Evolutionary conservation across 1,140 invertebrate genomes (phyloP).

Genomic region (Grapholita molesta): DNA sequence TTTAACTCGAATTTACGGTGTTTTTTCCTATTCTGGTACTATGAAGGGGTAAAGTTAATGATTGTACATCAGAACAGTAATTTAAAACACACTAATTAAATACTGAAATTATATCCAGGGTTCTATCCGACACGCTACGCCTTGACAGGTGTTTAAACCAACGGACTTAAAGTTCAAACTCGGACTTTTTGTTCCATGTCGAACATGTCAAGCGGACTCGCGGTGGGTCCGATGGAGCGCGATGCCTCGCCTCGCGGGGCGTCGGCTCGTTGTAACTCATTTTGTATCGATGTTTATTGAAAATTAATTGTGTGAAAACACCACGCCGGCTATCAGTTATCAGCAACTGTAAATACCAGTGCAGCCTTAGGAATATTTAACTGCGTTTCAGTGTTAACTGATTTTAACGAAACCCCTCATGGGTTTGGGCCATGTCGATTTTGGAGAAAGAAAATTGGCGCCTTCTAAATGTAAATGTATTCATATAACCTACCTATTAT

Average conservation of each 20-base stretch:
- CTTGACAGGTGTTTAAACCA: slow-evolving; percentile 10
- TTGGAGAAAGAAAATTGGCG: no score
- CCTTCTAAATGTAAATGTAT: no score
- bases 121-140: slow-evolving; percentile 8
- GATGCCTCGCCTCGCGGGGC: slow-evolving; percentile 41
- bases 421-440: no score
- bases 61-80: not conserved
- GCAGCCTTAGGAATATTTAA: not conserved
- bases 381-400: not conserved
- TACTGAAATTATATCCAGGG: slow-evolving; percentile 41
- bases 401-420: not conserved
- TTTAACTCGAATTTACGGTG: not conserved
- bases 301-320: slow-evolving; percentile 62
- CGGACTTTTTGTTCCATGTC: not conserved
- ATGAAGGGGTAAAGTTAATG: not conserved
- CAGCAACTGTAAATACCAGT: slow-evolving; percentile 23
- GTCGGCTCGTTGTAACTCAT: slow-evolving; percentile 42
- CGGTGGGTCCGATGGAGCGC: slow-evolving; percentile 37
- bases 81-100: slow-evolving; percentile 36
- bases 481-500: no score
- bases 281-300: slow-evolving; percentile 59
- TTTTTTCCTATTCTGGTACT: not conserved
- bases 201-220: slow-evolving; percentile 25
- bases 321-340: slow-evolving; percentile 27
- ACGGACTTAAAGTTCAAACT: slow-evolving; percentile 3